A percentile compares a stretch with the other conserved stretches of the same genome.
These are phyloP conservation scores for Anisognathus igniventris DNA, from an alignment of 2,797 vertebrate species.

Conservation along the genomic window DNA sequence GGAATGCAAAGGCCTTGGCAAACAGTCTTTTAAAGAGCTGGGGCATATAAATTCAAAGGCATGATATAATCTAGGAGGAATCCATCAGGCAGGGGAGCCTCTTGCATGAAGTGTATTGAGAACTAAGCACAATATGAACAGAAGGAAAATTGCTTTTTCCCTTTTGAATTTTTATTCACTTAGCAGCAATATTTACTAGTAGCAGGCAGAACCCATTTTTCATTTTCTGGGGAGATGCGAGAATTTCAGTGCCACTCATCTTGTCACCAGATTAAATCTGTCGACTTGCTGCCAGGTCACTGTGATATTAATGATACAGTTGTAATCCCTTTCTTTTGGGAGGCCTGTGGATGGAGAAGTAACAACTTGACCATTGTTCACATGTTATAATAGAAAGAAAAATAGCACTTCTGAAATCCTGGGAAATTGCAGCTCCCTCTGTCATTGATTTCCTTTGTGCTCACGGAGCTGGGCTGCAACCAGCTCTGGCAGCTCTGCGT, in stretches of 20 bases:
- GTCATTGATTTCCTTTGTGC: neutral
- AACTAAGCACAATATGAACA: constrained; percentile 54
- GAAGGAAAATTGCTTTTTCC: constrained; percentile 68
- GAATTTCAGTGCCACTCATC: constrained; percentile 54
- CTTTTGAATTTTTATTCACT: constrained; percentile 69
- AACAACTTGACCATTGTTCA: constrained; percentile 27
- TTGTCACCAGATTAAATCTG: constrained; percentile 58
- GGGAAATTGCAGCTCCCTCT: neutral
- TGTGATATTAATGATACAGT: constrained; percentile 40
- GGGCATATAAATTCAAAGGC: constrained; percentile 43
- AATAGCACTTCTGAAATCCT: neutral
- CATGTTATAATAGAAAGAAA: neutral
- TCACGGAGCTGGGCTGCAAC: neutral
- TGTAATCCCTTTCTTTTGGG: constrained; percentile 23
- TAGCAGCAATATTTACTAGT: constrained; percentile 61
- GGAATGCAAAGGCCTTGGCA: constrained; percentile 37
- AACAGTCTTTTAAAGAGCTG: constrained; percentile 45
- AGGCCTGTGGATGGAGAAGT: neutral
- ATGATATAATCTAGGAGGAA: constrained; percentile 65
- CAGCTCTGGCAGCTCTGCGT: accelerated
- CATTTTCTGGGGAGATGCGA: constrained; percentile 36
- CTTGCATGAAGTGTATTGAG: constrained; percentile 58
- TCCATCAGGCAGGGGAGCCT: constrained; percentile 51
- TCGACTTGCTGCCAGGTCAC: neutral
- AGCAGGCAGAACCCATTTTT: constrained; percentile 47